Evolutionary conservation across 2,797 vertebrate genomes (phyloP).

Genomic region (Nyctalus aviator): DNA sequence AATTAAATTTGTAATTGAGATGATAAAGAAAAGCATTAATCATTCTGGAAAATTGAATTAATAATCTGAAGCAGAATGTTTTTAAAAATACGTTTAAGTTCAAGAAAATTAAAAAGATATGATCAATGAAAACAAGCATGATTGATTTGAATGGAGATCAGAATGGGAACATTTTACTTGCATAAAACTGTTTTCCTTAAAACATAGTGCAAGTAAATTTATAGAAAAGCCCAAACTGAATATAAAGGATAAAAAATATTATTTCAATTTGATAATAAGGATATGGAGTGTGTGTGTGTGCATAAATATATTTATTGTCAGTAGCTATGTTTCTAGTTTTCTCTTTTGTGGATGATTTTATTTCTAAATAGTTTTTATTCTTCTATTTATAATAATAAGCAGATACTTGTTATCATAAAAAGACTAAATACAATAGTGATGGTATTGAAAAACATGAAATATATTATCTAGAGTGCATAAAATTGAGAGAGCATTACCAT

Average conservation of each 20-base stretch:
- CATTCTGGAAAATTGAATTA: conserved; percentile 54
- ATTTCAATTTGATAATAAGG: conserved; percentile 8
- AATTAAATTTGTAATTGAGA: conserved; percentile 39
- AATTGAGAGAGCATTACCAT: neutral
- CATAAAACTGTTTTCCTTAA: conserved; percentile 16
- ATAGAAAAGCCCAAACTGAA: neutral
- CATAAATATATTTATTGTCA: neutral
- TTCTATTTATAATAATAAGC: neutral
- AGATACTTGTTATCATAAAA: conserved; percentile 6
- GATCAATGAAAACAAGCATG: conserved; percentile 44
- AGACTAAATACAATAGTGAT: conserved; percentile 29
- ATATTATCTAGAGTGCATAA: neutral
- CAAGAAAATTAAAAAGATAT: conserved; percentile 57
- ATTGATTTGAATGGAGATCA: conserved; percentile 22
- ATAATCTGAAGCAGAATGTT: conserved; percentile 57
- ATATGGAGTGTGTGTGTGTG: neutral
- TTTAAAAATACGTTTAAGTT: conserved; percentile 60
- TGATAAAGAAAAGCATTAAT: conserved; percentile 68
- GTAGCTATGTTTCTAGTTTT: neutral
- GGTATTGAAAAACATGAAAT: neutral
- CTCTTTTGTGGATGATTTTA: neutral
- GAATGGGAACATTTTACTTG: neutral
- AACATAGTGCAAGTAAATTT: neutral
- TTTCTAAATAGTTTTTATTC: conserved; percentile 29
- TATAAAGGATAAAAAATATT: neutral